Base-by-base conservation (phyloP, 2,888 invertebrate species). In the Rhaphigaster nebulosa region DNA sequence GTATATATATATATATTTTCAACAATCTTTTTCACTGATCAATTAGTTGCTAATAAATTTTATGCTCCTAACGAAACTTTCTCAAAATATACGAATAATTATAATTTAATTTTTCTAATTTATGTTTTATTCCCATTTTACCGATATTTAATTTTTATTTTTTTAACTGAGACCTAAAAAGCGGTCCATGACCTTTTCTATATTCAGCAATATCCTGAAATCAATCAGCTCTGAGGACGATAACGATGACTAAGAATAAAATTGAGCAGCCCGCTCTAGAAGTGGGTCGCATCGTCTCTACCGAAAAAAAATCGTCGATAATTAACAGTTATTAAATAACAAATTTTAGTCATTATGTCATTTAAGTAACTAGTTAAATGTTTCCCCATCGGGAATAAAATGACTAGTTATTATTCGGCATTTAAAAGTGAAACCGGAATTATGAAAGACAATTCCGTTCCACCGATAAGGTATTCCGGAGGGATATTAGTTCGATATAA, bases 331-430 rank as follows among this genome's bases (percentile, higher is more conserved):
- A 76, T 76, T 76, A 76, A 76, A 20, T 38, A 38, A 38, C 20
- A 76, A 76, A 76, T 76, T 76, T 76, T 23, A 76, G 34, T 76
- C 70, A 76, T 76, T 76, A 76, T 76, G 70, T 76, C 70, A 76
- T 38, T 76, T 76, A 76, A 76, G 70, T 76, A 76, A 76, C 70
- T 38, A 38, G 70, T 76, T 76, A 38, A 76, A 23, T 76, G 65
- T 65, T n/a, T 65, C 29, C 65, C 34, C 20, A 76, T 1, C 70
- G 20, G 34, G 15, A 4, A 38, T 38, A 8, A 76, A 76, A 76
- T 76, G 20, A 76, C 70, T 38, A 23, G 6, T 38, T 76, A 76
- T 76, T 76, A 76, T 23, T 38, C 6, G 70, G 26, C 70, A 76
- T 76, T 76, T 76, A 76, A 76, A 76, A 76, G 70, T 76, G 70